A percentile compares a stretch with the other conserved stretches of the same genome.
These are phyloP conservation scores for Phataginus tricuspis DNA, from an alignment of 2,797 vertebrate genomes.

Conservation along the genomic window DNA sequence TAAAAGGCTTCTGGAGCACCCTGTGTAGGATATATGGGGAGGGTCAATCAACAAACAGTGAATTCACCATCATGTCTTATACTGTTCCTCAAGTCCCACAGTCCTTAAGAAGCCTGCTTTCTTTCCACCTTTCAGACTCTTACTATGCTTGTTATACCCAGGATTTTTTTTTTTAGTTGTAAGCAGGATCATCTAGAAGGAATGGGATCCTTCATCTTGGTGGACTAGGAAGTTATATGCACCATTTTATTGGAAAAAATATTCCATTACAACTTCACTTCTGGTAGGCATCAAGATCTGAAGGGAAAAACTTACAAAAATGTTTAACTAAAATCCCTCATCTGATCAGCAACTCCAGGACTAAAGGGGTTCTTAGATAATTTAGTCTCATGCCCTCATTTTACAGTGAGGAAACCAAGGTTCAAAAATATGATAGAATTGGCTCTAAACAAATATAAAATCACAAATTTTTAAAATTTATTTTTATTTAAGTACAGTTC, in stretches of 20 bases:
- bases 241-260: neutral
- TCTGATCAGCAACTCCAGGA: neutral
- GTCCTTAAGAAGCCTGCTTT: neutral
- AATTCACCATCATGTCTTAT: neutral
- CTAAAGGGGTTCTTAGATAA: neutral
- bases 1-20: neutral
- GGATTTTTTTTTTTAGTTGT: neutral
- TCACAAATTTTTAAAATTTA: neutral
- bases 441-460: neutral
- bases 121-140: neutral
- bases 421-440: neutral
- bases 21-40: neutral
- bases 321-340: neutral
- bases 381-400: neutral
- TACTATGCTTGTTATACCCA: neutral
- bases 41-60: neutral
- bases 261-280: neutral
- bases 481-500: no score
- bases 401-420: neutral
- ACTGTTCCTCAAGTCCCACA: neutral
- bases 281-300: neutral
- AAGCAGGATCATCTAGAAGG: neutral
- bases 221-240: neutral
- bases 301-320: neutral
- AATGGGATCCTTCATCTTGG: neutral